Evolutionary conservation across 2,797 vertebrate genomes (phyloP).

Genomic region (Intellagama lesueurii): DNA sequence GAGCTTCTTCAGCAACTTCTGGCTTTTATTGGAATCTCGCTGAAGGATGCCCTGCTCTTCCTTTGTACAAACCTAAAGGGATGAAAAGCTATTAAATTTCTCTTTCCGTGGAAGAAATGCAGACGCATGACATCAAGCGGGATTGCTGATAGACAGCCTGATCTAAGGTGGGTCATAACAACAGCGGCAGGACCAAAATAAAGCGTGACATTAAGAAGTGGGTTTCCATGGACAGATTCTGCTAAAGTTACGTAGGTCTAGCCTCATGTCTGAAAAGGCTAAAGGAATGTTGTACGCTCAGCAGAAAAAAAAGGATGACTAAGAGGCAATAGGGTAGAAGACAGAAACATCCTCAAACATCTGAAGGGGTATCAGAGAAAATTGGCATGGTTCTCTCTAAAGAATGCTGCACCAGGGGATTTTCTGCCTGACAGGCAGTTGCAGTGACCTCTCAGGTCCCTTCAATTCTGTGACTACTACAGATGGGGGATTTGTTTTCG

Average conservation of each 20-base stretch:
- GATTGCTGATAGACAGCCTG: no score
- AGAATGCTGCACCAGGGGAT: no score
- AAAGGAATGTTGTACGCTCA: not conserved
- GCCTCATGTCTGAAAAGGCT: not conserved
- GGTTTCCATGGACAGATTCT: not conserved
- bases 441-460: no score
- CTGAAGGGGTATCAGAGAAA: not conserved
- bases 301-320: not conserved
- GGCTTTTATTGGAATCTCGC: constrained; percentile 97
- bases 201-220: no score
- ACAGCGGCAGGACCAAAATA: no score
- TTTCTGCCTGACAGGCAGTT: no score
- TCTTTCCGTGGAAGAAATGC: not conserved
- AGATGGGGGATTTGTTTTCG: no score
- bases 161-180: no score
- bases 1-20: constrained; percentile 95
- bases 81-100: not conserved
- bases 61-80: constrained; percentile 90
- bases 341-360: not conserved
- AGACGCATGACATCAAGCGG: no score
- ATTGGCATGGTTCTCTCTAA: no score
- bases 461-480: no score
- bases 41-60: constrained; percentile 95
- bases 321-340: not conserved
- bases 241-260: no score